Base-by-base conservation (phyloP, 2,113 vertebrate genomes). In the Eulemur macaco region DNA sequence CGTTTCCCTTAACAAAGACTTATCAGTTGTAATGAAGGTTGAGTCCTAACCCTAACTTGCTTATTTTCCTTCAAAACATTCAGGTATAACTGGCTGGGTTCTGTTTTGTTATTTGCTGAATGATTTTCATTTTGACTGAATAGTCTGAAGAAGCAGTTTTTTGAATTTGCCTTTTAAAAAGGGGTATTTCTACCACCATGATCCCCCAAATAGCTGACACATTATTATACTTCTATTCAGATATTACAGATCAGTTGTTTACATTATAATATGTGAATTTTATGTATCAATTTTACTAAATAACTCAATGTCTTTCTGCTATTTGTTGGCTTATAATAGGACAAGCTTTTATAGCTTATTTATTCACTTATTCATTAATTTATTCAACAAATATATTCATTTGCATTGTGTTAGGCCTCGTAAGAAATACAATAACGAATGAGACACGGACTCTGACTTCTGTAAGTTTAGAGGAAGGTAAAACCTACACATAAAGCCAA, bases 141-240 rank as follows among this genome's bases (percentile, higher is more conserved):
- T 76, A 63, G 69, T 50, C 27, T 66, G 31, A 76, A 85, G 42
- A 89, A 86, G 77, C 58, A 5, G 9, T 17, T 80, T 34, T 85
- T 73, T n/a, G 21, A 85, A 64, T 78, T 93, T 81, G n/a, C 15
- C 29, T 66, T 96, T 92, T 50, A 50, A 21, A 85, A 74, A 95
- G 63, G 42, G 60, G 3, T 69, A 14, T 94, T 83, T 93, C 69
- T 37, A 56, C 5, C 10, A 76, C 34, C 15, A 37, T 39, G 56
- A 4, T 58, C n/a, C 12, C 21, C 9, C 0, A 6, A 85, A 89
- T 0, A 80, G 69, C 0, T 73, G 64, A 68, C 20, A 21, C 6
- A 29, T 71, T 31, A 25, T 42, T 54, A 86, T 1, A 17, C 63
- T 77, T 76, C 52, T 81, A 8, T 5, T 60, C 39, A 78, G 39